phyloP scores from a whole-genome alignment of 2,113 vertebrate genomes.

The Coryphaenoides rupestris region DNA sequence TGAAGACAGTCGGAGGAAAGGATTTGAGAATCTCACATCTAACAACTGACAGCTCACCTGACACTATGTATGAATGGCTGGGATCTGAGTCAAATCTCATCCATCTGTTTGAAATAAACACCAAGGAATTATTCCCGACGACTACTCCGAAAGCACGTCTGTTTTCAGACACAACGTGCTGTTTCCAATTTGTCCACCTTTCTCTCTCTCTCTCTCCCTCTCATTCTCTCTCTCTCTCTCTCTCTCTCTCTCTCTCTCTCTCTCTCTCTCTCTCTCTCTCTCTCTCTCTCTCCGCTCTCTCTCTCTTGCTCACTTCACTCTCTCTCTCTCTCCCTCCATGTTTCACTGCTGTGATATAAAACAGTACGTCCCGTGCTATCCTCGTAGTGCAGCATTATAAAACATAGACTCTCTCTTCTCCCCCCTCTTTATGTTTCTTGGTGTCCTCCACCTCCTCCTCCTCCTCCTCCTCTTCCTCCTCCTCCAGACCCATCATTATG shows the following conservation, averaged over 20 bases:
- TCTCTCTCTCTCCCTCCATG: too few species aligned
- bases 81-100: not conserved
- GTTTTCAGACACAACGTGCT: constrained; percentile 25
- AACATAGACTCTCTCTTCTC: not conserved
- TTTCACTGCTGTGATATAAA: too few species aligned
- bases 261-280: not conserved
- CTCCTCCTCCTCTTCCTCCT: too few species aligned
- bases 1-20: constrained; percentile 17
- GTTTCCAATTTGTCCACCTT: constrained; percentile 29
- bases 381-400: not conserved
- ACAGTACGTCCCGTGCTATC: too few species aligned
- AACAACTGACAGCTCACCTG: constrained; percentile 1
- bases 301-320: too few species aligned
- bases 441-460: too few species aligned
- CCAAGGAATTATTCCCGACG: constrained; percentile 21
- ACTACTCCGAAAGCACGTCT: constrained; percentile 20
- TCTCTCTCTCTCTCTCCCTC: not conserved
- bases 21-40: constrained; percentile 9
- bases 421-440: not conserved
- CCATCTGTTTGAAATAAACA: constrained; percentile 20
- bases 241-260: not conserved
- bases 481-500: constrained; percentile 90
- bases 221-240: not conserved
- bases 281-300: not conserved
- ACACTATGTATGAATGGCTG: not conserved